phyloP scores from a whole-genome alignment of 1,140 invertebrate species.

The Trichonephila inaurata region DNA sequence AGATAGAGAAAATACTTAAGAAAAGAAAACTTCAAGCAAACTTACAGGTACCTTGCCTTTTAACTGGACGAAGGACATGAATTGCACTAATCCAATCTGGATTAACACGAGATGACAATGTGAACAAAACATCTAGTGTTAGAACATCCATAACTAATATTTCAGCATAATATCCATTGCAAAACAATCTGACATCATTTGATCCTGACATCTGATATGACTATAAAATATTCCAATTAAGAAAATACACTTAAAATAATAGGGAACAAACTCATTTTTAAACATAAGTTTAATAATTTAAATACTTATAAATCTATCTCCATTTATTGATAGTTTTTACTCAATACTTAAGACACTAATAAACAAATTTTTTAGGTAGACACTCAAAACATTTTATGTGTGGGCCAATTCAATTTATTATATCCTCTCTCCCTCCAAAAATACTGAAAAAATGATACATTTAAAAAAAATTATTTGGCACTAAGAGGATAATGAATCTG shows the following conservation, averaged over 20 bases:
- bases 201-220: conserved; percentile 90
- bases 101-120: conserved; percentile 95
- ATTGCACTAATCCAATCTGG: conserved; percentile 99
- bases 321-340: too few species aligned
- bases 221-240: conserved; percentile 82
- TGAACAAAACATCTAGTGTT: conserved; percentile 95
- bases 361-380: too few species aligned
- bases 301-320: too few species aligned
- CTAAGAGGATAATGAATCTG: too few species aligned
- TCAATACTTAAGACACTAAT: too few species aligned
- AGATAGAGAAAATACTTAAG: background rate
- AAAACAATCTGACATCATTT: conserved; percentile 91
- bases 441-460: too few species aligned
- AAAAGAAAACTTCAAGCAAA: background rate
- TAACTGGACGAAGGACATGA: conserved; percentile 93
- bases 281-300: too few species aligned
- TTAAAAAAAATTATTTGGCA: too few species aligned
- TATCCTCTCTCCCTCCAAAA: too few species aligned
- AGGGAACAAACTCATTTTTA: background rate
- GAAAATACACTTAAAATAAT: conserved; percentile 46
- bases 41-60: conserved; percentile 84
- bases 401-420: too few species aligned
- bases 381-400: too few species aligned
- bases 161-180: conserved; percentile 98
- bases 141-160: conserved; percentile 95